Conservation (phyloP, 92 coral and sea anemone genomes). For the Siderastrea siderea region DNA sequence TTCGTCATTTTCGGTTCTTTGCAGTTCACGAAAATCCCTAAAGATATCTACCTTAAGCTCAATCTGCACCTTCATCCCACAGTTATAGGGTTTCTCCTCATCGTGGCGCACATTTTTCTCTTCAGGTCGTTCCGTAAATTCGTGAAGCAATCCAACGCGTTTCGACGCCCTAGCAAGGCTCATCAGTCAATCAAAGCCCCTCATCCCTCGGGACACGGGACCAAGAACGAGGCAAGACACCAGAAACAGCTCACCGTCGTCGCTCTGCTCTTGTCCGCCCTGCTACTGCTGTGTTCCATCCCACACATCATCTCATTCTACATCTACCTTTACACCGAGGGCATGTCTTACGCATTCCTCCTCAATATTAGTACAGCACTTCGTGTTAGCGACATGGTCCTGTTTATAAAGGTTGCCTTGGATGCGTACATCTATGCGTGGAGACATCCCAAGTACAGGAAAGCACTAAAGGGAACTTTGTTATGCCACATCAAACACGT, state of each 20-base stretch:
- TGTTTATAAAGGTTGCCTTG: slow-evolving; percentile 81
- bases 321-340: slow-evolving; percentile 54
- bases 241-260: slow-evolving; percentile 76
- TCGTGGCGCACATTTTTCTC: slow-evolving; percentile 64
- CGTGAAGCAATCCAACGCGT: slow-evolving; percentile 47
- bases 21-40: slow-evolving; percentile 61
- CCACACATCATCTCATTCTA: slow-evolving; percentile 75
- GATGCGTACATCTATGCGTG: slow-evolving; percentile 88
- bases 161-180: slow-evolving; percentile 9
- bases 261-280: slow-evolving; percentile 66
- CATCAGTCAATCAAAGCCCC: background rate
- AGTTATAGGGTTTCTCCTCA: slow-evolving; percentile 58
- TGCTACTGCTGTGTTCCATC: slow-evolving; percentile 65
- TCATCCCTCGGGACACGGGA: slow-evolving; percentile 16
- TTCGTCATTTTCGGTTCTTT: slow-evolving; percentile 72
- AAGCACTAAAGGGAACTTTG: slow-evolving; percentile 59
- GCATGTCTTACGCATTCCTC: slow-evolving; percentile 43
- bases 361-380: slow-evolving; percentile 76
- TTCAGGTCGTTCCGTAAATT: slow-evolving; percentile 65
- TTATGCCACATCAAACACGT: slow-evolving; percentile 17
- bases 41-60: slow-evolving; percentile 31
- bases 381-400: slow-evolving; percentile 73
- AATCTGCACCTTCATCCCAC: slow-evolving; percentile 82
- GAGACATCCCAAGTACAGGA: slow-evolving; percentile 87
- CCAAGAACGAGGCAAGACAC: slow-evolving; percentile 18